Evolutionary conservation across 2,797 vertebrate species (phyloP).

Genomic region (Podargus strigoides): DNA sequence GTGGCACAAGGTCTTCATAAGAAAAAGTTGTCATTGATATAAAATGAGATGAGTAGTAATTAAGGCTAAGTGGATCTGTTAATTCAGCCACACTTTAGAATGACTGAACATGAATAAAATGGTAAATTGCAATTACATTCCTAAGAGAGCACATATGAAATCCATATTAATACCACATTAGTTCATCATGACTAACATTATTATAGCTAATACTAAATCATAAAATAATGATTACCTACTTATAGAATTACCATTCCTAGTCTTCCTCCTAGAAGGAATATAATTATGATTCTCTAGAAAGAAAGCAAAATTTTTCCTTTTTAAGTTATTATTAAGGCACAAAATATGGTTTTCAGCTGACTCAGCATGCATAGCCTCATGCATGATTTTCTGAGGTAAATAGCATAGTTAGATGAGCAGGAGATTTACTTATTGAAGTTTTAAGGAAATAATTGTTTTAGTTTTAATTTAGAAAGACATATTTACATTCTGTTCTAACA

Average conservation of each 20-base stretch:
- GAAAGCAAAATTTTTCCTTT: slow-evolving; percentile 21
- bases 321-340: background rate
- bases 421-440: background rate
- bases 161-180: slow-evolving; percentile 64
- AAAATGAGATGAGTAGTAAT: slow-evolving; percentile 63
- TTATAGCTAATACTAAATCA: slow-evolving; percentile 71
- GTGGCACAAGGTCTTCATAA: background rate
- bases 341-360: background rate
- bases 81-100: slow-evolving; percentile 71
- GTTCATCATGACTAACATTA: slow-evolving; percentile 71
- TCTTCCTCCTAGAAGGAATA: slow-evolving; percentile 22
- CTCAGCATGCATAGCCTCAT: background rate
- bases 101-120: slow-evolving; percentile 72
- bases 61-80: slow-evolving; percentile 67
- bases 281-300: slow-evolving; percentile 9
- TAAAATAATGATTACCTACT: slow-evolving; percentile 69
- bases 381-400: background rate
- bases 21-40: slow-evolving; percentile 4
- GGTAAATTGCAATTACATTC: slow-evolving; percentile 69
- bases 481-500: background rate
- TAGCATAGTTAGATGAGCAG: background rate
- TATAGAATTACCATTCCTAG: slow-evolving; percentile 60
- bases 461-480: background rate
- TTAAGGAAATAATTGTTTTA: background rate
- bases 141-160: slow-evolving; percentile 65